phyloP scores from a whole-genome alignment of 2,888 invertebrate genomes.

The Blomia tropicalis region DNA sequence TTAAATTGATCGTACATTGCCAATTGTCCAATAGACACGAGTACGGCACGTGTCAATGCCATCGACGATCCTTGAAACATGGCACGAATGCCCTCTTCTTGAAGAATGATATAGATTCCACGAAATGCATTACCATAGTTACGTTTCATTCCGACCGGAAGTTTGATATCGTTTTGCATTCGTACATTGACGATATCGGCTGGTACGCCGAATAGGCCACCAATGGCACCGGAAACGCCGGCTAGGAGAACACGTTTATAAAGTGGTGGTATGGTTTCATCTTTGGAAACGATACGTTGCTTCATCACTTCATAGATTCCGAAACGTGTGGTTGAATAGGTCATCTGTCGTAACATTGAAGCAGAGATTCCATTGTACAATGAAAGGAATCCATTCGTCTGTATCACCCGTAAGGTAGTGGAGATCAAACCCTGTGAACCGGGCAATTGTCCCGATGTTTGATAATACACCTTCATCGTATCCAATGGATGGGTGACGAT shows the following conservation, averaged over 20 bases:
- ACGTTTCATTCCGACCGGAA: constrained; percentile 62
- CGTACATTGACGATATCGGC: constrained; percentile 94
- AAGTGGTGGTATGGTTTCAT: constrained; percentile 47
- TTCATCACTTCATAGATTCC: constrained; percentile 60
- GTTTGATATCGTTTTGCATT: constrained; percentile 97
- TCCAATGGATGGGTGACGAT: constrained; percentile 93
- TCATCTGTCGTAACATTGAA: constrained; percentile 73
- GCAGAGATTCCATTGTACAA: constrained; percentile 91
- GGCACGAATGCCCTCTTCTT: constrained; percentile 58
- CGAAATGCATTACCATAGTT: constrained; percentile 93
- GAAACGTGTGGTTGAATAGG: constrained; percentile 81
- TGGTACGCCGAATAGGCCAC: constrained; percentile 69
- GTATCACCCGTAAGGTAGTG: constrained; percentile 57
- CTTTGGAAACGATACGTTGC: constrained; percentile 39
- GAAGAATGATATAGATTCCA: constrained; percentile 62
- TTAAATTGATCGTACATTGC: constrained; percentile 93
- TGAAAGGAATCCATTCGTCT: constrained; percentile 68
- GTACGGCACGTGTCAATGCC: constrained; percentile 69
- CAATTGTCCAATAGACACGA: constrained; percentile 94
- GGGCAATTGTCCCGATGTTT: constrained; percentile 15
- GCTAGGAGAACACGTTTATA: constrained; percentile 57
- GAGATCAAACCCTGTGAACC: constrained; percentile 32
- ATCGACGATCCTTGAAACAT: constrained; percentile 80
- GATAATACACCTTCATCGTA: constrained; percentile 60
- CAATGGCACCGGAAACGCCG: constrained; percentile 63